These are phyloP conservation scores for Enteromius thamalakanensis DNA, from an alignment of 2,797 vertebrate species.

Conservation along the genomic window DNA sequence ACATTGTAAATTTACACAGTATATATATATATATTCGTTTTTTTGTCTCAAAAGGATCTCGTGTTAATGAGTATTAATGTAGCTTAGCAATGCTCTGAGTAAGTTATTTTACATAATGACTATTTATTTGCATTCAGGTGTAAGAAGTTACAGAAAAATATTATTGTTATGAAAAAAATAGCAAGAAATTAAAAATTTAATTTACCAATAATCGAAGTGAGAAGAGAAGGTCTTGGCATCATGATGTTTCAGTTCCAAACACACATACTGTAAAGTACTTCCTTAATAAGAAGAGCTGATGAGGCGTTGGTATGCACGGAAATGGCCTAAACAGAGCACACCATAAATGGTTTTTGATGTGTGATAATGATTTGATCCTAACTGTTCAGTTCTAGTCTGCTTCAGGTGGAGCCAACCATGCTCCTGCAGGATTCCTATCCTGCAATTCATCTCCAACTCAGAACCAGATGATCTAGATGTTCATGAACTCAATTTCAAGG, in stretches of 20 bases:
- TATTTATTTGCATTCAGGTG: background rate
- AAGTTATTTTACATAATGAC: background rate
- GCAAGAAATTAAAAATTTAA: background rate
- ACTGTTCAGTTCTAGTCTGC: background rate
- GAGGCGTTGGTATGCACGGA: background rate
- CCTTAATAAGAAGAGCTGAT: background rate
- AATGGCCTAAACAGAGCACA: background rate
- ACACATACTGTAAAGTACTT: background rate
- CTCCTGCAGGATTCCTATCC: background rate
- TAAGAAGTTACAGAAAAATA: background rate
- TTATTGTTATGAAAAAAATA: background rate
- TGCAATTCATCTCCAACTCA: background rate
- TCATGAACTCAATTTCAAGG: background rate
- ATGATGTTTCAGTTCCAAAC: background rate
- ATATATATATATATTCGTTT: too few relatives aligned
- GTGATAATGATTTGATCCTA: background rate
- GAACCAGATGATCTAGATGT: background rate
- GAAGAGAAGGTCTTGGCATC: constrained; percentile 1
- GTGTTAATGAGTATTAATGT: background rate
- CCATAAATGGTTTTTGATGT: background rate
- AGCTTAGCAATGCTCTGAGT: background rate
- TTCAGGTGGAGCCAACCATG: background rate
- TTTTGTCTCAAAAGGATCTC: too few relatives aligned
- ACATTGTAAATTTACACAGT: background rate
- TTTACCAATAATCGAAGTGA: constrained; percentile 27